Evolutionary conservation across 2,888 invertebrate genomes (phyloP), one percentile per base, ranked within the genome.

Genomic region (Amaurobius ferox): DNA sequence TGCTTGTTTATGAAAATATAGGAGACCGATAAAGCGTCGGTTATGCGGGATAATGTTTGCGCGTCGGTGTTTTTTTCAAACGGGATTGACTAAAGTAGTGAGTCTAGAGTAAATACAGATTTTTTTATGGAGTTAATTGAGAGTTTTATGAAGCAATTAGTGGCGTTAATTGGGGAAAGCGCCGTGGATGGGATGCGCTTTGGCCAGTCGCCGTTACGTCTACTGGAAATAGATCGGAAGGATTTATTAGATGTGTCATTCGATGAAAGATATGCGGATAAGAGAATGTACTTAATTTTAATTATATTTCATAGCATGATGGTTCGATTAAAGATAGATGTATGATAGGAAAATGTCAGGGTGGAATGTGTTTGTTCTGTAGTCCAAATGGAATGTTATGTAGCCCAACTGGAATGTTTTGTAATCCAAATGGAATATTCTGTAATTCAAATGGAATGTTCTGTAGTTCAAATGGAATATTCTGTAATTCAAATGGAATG

Each of bases 111-210:
- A 44, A 44, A 16, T 44, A 44, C 6, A 16, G 6, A 7, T 44
- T 44, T 67, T 13, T 23, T 11, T 35, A 13, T 19, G 23, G 35
- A 23, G 19, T 30, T 64, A 64, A 29, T 64, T 64, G 64, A 30
- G 30, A 29, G 64, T 64, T 64, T 64, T 64, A 64, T 64, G 30
- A 16, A 2, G 29, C 64, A 64, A 64, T 64, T 64, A 64, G 29
- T 13, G 29, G 64, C 64, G 6, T 28, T 23, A 13, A n/a, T 29
- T 29, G 64, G 30, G 30, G 30, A 16, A 19, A 30, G 30, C 0
- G 5, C 19, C 5, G 23, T 23, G 23, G 16, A 23, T 11, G 19
- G 19, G 23, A 23, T 23, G 55, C 7, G 55, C 23, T 55, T 55
- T 23, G 55, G 5, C 11, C 23, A 55, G 23, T 55, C 55, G 16